Evolutionary conservation across 2,888 invertebrate genomes (phyloP).

Genomic region (Monopis laevigella): DNA sequence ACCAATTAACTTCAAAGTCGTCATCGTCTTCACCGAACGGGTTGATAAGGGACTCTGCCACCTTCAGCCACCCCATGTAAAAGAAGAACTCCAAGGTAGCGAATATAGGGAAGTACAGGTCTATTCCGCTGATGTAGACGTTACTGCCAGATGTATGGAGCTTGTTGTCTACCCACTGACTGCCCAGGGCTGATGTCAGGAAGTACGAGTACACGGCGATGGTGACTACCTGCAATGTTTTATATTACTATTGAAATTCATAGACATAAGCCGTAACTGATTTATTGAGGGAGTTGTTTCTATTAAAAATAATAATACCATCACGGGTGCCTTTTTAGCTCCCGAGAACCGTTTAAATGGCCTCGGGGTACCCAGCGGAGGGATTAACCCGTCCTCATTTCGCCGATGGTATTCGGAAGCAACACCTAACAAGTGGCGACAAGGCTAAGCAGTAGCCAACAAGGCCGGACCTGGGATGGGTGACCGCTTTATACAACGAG

Average conservation of each 20-base stretch:
- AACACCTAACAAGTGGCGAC: no score
- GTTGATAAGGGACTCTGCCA: constrained; percentile 90
- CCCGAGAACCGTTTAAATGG: no score
- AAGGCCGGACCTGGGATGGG: no score
- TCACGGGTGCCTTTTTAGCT: no score
- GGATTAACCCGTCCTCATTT: no score
- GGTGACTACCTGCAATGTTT: constrained; percentile 76
- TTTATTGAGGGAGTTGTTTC: no score
- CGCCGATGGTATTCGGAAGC: no score
- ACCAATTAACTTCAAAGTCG: constrained; percentile 93
- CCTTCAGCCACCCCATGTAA: constrained; percentile 92
- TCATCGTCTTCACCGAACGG: constrained; percentile 94
- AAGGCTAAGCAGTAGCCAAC: no score
- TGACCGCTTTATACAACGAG: no score
- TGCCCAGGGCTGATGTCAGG: constrained; percentile 85
- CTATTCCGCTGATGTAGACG: constrained; percentile 70
- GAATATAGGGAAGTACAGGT: constrained; percentile 90
- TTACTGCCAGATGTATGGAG: constrained; percentile 29
- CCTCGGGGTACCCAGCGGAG: no score
- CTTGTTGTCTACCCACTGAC: constrained; percentile 83
- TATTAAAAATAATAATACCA: no score
- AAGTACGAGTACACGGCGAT: constrained; percentile 94
- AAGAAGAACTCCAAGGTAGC: constrained; percentile 88
- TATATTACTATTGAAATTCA: neutral
- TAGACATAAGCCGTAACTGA: no score